Evolutionary conservation across 2,113 vertebrate genomes (phyloP), one percentile per base, ranked within the genome.

Genomic region (Neolamprologus variostigma): DNA sequence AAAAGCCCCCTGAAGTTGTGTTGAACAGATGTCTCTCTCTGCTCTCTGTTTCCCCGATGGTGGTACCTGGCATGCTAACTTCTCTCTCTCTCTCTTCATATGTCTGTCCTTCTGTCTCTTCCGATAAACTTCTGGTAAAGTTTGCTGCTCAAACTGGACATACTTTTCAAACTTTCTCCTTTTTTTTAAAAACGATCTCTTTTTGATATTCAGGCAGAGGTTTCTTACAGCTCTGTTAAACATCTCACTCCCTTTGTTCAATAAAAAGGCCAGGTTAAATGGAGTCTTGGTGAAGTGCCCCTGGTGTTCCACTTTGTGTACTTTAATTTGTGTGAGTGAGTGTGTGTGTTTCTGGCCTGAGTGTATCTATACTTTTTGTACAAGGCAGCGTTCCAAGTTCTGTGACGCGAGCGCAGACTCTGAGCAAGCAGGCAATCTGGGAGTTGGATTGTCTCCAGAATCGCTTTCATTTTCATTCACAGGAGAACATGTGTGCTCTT

Each of bases 21-120:
- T 90, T 84, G 93, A 95, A 91, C 92, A 94, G 92, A 94, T 95
- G 92, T 94, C 91, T 93, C 73, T 93, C 66, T 92, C 63, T 86
- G 78, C 92, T 89, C 59, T 81, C 83, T 33, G 80, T 84, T 87
- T 91, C 85, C 86, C 89, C 53, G 71, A 50, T 90, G 89, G 50
- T 89, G 53, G 61, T 80, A 81, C 86, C 83, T 47, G 66, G 54
- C 59, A 33, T 66, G 28, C 50, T 57, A 35, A 47, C 4, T 3
- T 73, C 19, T 45, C 47, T 63, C 28, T 86, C 40, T 83, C 8
- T 73, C 13, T 16, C 42, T 82, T 57, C 83, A 4, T 81, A 66
- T n/a, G 3, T 31, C 50, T 81, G 31, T 37, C 42, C 17, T 42
- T 47, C 10, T 76, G 23, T 81, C 61, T 66, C 19, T 21, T 37